Base-by-base conservation (phyloP, 2,113 vertebrate species). In the Todiramphus saurophagus region DNA sequence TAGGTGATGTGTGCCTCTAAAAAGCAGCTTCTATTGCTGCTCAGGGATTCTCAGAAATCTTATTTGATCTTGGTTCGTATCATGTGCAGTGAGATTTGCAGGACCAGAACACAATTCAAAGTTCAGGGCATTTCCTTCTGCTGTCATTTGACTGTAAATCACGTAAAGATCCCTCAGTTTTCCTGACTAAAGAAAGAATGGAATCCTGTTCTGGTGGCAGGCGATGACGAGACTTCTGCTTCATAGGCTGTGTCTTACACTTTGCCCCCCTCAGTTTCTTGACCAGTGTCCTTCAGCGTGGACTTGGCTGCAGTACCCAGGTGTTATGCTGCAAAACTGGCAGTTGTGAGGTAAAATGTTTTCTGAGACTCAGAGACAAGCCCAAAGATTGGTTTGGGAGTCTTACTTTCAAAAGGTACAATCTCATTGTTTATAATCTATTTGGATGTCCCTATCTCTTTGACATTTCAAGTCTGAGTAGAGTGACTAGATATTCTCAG, bases 11-110 rank as follows among this genome's bases (percentile, higher is more conserved):
- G 77, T 85, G 31, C 63, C 74, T 96, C 73, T 58, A 82, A 93
- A 92, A 88, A 67, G 8, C 58, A 91, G 48, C 46, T 95, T 53
- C 62, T 94, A 10, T 63, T 92, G 55, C 83, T 82, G 83, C 37
- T 80, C 63, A 77, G 95, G 67, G 81, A 77, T 94, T 85, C 94
- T 94, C 81, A 89, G 77, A 96, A 95, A 80, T 94, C 86, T 81
- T 92, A 19, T 91, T 94, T 96, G 35, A 56, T 92, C 35, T 87
- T 89, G 25, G 44, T 76, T 92, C 23, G 13, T 14, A 8, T 62
- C 66, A 55, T 27, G 3, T 46, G n/a, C 86, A 28, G 44, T 72
- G 69, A 77, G 35, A 44, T 81, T 95, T 94, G 43, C 53, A 85
- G 86, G 44, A 87, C 51, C 53, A 66, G 77, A 73, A 46, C 69